These are phyloP conservation scores for Anguilla obscura DNA, from an alignment of 2,797 vertebrate genomes.

Conservation along the genomic window DNA sequence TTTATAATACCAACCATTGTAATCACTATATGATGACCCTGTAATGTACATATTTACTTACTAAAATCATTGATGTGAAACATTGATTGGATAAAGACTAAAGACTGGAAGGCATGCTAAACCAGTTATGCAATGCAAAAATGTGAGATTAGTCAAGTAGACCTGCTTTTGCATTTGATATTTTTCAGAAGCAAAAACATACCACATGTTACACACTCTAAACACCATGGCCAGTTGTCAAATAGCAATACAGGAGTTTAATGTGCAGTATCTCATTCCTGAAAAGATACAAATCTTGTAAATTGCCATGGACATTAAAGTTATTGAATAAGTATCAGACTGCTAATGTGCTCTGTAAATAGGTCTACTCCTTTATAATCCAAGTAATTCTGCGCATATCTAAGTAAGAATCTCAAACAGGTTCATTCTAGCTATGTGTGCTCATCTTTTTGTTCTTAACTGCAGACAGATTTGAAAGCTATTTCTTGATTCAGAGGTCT, in stretches of 20 bases:
- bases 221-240: background rate
- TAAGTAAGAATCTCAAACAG: background rate
- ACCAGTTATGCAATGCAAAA: background rate
- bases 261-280: background rate
- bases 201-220: background rate
- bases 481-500: constrained; percentile 29
- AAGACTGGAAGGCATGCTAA: background rate
- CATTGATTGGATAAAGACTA: background rate
- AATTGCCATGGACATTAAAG: background rate
- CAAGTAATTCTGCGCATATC: background rate
- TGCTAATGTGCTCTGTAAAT: background rate
- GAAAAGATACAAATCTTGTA: background rate
- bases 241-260: background rate
- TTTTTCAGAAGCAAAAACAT: background rate
- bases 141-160: background rate
- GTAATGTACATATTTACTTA: background rate
- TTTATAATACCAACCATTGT: background rate
- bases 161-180: background rate
- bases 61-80: background rate
- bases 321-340: background rate
- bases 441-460: constrained; percentile 35
- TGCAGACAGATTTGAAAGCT: constrained; percentile 36
- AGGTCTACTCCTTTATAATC: background rate
- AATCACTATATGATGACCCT: background rate
- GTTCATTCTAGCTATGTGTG: background rate